These are phyloP conservation scores for Thecophora atra DNA, from an alignment of 2,888 invertebrate species.

Conservation along the genomic window DNA sequence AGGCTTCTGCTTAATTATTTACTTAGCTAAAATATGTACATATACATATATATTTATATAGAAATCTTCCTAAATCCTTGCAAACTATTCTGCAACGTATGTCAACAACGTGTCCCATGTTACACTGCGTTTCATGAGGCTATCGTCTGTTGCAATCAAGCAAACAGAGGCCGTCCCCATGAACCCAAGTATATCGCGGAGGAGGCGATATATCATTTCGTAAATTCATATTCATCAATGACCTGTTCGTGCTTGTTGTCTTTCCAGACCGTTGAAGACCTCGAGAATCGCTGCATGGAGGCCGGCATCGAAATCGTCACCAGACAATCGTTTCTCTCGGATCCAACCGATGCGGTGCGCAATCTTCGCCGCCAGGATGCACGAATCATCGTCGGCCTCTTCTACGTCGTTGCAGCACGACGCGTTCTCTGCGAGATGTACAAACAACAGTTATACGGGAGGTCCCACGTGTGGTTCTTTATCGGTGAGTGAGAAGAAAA, in stretches of 20 bases:
- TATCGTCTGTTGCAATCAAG: too few relatives aligned
- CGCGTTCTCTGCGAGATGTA: slow-evolving; percentile 96
- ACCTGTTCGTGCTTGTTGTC: slow-evolving; percentile 53
- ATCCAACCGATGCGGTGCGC: slow-evolving; percentile 95
- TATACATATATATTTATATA: too few relatives aligned
- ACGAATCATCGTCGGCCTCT: slow-evolving; percentile 95
- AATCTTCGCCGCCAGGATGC: slow-evolving; percentile 96
- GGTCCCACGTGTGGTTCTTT: slow-evolving; percentile 98
- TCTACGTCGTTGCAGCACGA: slow-evolving; percentile 97
- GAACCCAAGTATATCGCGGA: too few relatives aligned
- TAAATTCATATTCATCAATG: too few relatives aligned
- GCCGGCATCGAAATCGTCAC: slow-evolving; percentile 95
- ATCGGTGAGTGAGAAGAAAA: slow-evolving; percentile 78
- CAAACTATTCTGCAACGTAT: too few relatives aligned
- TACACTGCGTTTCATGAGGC: too few relatives aligned
- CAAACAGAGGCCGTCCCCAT: too few relatives aligned
- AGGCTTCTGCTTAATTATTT: too few relatives aligned
- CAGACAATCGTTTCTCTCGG: slow-evolving; percentile 95
- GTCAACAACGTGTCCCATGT: too few relatives aligned
- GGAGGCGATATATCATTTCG: too few relatives aligned
- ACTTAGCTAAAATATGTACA: too few relatives aligned
- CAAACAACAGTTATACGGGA: slow-evolving; percentile 92
- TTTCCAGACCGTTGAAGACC: slow-evolving; percentile 91
- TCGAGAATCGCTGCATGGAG: slow-evolving; percentile 92
- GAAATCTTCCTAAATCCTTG: too few relatives aligned